Conservation (phyloP, 2,797 vertebrate genomes). For the Margarornis squamiger region DNA sequence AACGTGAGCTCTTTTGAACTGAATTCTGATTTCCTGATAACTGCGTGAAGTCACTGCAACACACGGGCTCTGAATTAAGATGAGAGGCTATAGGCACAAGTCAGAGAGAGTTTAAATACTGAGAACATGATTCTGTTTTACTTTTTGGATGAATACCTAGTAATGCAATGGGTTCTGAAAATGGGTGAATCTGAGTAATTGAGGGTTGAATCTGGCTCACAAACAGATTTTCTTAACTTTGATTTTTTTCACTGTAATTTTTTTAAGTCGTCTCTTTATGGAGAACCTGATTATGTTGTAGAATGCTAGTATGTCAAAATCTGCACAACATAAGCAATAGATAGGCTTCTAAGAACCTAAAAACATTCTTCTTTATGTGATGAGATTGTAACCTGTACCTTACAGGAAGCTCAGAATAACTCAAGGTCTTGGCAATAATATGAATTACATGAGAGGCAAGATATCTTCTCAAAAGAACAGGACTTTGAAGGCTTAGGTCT, state of each 20-base stretch:
- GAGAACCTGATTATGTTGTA: neutral
- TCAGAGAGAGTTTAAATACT: neutral
- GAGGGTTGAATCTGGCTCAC: neutral
- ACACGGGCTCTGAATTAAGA: neutral
- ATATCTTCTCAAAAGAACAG: neutral
- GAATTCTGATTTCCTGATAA: neutral
- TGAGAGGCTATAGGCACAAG: neutral
- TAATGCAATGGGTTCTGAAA: neutral
- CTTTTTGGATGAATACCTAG: neutral
- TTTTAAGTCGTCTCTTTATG: neutral
- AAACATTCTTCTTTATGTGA: neutral
- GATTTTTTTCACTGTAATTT: neutral
- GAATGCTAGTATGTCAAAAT: neutral
- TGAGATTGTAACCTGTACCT: neutral
- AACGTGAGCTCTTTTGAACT: neutral
- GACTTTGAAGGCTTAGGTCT: neutral
- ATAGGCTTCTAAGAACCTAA: neutral
- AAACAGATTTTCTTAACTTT: neutral
- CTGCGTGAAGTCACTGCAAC: neutral
- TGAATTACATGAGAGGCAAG: neutral
- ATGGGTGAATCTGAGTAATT: rapidly evolving
- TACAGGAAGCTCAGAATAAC: neutral
- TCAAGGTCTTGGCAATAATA: neutral
- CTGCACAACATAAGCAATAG: neutral
- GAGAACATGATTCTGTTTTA: neutral